Conservation (phyloP, 2,888 invertebrate genomes). For the Noctua janthe region DNA sequence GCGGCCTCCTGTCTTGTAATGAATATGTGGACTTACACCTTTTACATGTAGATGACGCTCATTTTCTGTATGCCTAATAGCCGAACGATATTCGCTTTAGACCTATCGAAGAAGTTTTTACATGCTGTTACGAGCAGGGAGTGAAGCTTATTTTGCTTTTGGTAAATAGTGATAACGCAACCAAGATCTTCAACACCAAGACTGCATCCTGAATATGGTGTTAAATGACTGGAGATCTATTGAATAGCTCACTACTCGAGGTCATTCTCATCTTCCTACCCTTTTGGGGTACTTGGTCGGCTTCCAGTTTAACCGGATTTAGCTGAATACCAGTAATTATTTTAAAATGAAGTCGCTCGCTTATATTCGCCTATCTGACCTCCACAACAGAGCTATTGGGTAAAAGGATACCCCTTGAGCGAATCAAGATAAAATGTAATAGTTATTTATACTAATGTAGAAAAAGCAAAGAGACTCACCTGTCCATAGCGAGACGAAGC, state of each 20-base stretch:
- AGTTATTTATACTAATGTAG: background rate
- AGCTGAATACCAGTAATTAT: background rate
- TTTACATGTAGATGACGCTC: background rate
- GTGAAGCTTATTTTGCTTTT: background rate
- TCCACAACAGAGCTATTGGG: background rate
- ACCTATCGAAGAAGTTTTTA: background rate
- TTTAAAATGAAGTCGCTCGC: background rate
- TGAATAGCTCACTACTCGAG: too few species aligned
- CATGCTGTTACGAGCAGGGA: background rate
- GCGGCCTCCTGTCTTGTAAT: background rate
- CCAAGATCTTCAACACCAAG: background rate
- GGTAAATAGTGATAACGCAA: background rate
- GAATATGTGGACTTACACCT: background rate
- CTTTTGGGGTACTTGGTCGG: background rate
- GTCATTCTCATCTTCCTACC: too few species aligned
- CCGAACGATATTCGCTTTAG: background rate
- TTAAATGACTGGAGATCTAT: too few species aligned
- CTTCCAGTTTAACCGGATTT: background rate
- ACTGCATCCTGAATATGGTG: too few species aligned
- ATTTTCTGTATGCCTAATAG: background rate
- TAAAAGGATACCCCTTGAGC: background rate
- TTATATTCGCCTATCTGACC: too few species aligned
- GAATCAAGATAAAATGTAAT: background rate
- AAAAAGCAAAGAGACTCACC: slow-evolving; percentile 77
- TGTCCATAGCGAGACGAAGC: slow-evolving; percentile 88